A percentile compares a stretch with the other conserved stretches of the same genome.
These are phyloP conservation scores for Ametastegia equiseti DNA, from an alignment of 2,888 invertebrate species.

Conservation along the genomic window DNA sequence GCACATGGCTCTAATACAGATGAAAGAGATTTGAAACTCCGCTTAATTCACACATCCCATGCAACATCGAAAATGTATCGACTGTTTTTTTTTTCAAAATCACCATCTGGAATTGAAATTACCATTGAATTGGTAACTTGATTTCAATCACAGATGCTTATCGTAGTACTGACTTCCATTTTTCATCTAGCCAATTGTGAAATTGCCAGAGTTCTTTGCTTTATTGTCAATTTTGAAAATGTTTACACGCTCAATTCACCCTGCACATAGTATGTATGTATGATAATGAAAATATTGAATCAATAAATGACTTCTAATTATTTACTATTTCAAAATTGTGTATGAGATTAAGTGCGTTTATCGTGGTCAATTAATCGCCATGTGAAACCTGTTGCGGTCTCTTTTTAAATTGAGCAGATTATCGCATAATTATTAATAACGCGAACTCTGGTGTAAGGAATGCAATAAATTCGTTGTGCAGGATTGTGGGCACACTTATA, in stretches of 20 bases:
- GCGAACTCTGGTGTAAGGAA: slow-evolving; percentile 4
- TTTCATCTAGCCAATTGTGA: not conserved
- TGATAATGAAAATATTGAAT: not conserved
- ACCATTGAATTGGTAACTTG: not conserved
- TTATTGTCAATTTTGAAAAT: slow-evolving; percentile 39
- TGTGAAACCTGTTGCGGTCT: not conserved
- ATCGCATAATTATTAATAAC: not conserved
- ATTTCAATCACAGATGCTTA: not conserved
- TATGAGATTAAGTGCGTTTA: not conserved
- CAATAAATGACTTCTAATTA: not conserved
- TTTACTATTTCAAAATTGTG: slow-evolving; percentile 6
- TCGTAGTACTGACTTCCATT: not conserved
- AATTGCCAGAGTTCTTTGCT: not conserved
- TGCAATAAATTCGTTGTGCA: slow-evolving; percentile 45
- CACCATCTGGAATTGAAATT: not conserved
- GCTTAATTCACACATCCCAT: not conserved
- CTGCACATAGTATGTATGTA: not conserved
- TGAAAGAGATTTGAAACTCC: not conserved
- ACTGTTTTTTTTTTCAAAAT: not conserved
- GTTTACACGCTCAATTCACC: not conserved
- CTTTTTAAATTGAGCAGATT: slow-evolving; percentile 6
- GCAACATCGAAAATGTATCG: not conserved
- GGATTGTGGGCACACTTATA: slow-evolving; percentile 45
- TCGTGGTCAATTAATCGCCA: not conserved
- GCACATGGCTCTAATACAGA: not conserved